Evolutionary conservation across 2,113 vertebrate species (phyloP).

Genomic region (Harpagus bidentatus): DNA sequence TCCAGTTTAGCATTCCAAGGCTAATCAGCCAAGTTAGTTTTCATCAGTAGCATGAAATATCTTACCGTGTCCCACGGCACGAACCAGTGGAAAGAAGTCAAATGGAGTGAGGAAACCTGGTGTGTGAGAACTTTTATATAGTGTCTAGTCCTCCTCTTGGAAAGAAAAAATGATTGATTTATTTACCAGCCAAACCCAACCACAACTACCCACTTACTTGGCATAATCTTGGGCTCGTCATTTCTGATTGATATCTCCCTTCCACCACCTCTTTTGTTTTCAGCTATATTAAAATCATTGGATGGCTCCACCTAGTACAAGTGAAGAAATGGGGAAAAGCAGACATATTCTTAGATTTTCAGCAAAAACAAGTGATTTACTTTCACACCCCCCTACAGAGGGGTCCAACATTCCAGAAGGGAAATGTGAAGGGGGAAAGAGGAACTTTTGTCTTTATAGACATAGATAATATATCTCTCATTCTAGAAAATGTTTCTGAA

Average conservation of each 20-base stretch:
- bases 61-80: slow-evolving; percentile 56
- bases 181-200: slow-evolving; percentile 56
- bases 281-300: not conserved
- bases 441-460: not conserved
- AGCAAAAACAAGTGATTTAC: rapidly evolving
- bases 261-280: slow-evolving; percentile 38
- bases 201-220: slow-evolving; percentile 5
- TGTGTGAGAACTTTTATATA: slow-evolving; percentile 34
- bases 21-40: not conserved
- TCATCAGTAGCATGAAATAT: not conserved
- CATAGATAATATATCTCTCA: not conserved
- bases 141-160: not conserved
- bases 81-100: not conserved
- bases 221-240: not conserved
- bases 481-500: not conserved
- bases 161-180: slow-evolving; percentile 44
- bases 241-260: slow-evolving; percentile 13
- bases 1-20: not conserved
- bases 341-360: not conserved
- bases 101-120: not conserved
- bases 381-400: rapidly evolving
- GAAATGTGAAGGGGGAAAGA: rapidly evolving
- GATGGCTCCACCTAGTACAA: not conserved
- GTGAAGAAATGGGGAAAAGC: not conserved
- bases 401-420: not conserved